Conservation (phyloP, 2,797 vertebrate genomes). For the Coilia nasus region DNA sequence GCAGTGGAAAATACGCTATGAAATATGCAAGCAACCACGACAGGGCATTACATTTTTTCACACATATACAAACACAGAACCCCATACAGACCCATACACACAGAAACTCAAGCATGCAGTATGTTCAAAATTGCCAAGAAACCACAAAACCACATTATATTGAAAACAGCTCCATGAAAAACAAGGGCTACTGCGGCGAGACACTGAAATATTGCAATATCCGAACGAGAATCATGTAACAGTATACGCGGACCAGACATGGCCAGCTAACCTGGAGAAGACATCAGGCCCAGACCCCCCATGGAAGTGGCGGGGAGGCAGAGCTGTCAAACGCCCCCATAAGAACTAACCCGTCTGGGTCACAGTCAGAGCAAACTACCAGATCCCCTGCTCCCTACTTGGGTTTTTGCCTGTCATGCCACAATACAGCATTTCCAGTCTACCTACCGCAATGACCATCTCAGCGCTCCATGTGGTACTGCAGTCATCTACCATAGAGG, state of each 20-base stretch:
- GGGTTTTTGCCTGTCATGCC: neutral
- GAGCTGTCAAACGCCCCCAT: slow-evolving; percentile 2
- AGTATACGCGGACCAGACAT: neutral
- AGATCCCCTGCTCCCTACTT: neutral
- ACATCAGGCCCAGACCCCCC: slow-evolving; percentile 16
- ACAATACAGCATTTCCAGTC: neutral
- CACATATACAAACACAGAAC: neutral
- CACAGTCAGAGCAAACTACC: neutral
- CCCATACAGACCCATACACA: neutral
- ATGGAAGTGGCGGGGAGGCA: neutral
- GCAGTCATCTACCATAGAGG: neutral
- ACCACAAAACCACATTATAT: slow-evolving; percentile 22
- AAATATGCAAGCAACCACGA: neutral
- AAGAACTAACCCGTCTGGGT: neutral
- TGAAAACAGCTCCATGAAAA: slow-evolving; percentile 18
- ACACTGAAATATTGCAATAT: slow-evolving; percentile 18
- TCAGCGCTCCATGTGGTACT: neutral
- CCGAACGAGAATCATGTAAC: neutral
- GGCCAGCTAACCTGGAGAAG: slow-evolving; percentile 22
- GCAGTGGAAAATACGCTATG: neutral
- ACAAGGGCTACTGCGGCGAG: slow-evolving; percentile 20
- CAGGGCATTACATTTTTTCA: neutral
- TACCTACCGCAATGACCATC: slow-evolving; percentile 8
- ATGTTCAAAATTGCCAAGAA: neutral
- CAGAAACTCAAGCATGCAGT: neutral